Evolutionary conservation across 2,797 vertebrate species (phyloP).

Genomic region (Chanos chanos): DNA sequence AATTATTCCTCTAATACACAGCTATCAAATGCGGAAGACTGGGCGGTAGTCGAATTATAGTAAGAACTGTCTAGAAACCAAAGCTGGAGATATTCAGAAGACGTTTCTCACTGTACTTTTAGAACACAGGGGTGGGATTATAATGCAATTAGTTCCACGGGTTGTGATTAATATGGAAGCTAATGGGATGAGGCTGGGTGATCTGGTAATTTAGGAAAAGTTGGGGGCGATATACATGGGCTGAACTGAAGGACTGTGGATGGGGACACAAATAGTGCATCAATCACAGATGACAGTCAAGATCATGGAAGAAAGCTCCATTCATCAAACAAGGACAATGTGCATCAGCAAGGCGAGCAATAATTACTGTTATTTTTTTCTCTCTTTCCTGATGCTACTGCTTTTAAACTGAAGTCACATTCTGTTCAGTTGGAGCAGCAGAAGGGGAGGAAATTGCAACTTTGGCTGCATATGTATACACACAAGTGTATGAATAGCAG

Average conservation of each 20-base stretch:
- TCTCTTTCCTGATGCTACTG: slow-evolving; percentile 23
- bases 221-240: too few relatives aligned
- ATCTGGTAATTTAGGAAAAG: slow-evolving; percentile 46
- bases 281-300: slow-evolving; percentile 68
- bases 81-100: neutral
- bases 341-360: slow-evolving; percentile 38
- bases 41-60: too few relatives aligned
- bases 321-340: slow-evolving; percentile 44
- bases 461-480: too few relatives aligned
- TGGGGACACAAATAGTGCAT: slow-evolving; percentile 60
- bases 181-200: slow-evolving; percentile 55
- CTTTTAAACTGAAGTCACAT: slow-evolving; percentile 17
- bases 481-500: too few relatives aligned
- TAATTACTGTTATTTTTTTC: slow-evolving; percentile 42
- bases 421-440: neutral
- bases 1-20: slow-evolving; percentile 52
- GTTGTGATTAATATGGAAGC: slow-evolving; percentile 64
- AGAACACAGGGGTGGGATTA: slow-evolving; percentile 36
- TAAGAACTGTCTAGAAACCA: too few relatives aligned
- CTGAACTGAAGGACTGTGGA: slow-evolving; percentile 25
- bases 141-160: slow-evolving; percentile 43
- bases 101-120: slow-evolving; percentile 11
- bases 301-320: slow-evolving; percentile 53
- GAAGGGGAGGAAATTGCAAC: neutral
- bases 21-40: slow-evolving; percentile 3